Conservation (phyloP, 2,888 invertebrate genomes). For the Pachycephus smyrnensis region DNA sequence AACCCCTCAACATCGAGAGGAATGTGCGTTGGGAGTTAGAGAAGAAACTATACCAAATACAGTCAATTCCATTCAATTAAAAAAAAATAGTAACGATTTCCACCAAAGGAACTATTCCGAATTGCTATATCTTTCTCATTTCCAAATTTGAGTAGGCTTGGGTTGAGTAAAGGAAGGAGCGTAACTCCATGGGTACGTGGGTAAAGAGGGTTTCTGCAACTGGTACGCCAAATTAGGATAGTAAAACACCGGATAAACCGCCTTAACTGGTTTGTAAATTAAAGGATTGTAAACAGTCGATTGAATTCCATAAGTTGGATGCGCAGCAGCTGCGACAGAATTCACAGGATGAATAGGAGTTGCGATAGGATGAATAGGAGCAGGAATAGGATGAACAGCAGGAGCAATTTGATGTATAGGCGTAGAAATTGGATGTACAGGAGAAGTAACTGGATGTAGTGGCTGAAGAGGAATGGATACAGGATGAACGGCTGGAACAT, state of each 20-base stretch:
- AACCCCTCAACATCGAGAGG: constrained; percentile 29
- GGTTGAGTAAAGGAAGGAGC: constrained; percentile 50
- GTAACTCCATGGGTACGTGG: constrained; percentile 56
- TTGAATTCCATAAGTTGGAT: constrained; percentile 52
- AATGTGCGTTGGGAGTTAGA: constrained; percentile 14
- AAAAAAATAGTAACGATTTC: constrained; percentile 1
- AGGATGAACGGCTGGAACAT: constrained; percentile 35
- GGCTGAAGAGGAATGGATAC: constrained; percentile 33
- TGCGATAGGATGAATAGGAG: constrained; percentile 24
- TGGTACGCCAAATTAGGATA: constrained; percentile 49
- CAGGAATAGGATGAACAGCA: constrained; percentile 24
- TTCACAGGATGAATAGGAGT: constrained; percentile 36
- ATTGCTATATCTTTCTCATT: constrained; percentile 31
- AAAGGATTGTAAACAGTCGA: constrained; percentile 44
- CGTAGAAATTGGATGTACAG: constrained; percentile 25
- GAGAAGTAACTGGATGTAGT: constrained; percentile 28
- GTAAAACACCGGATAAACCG: constrained; percentile 57
- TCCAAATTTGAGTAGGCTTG: constrained; percentile 52
- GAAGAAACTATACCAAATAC: not conserved
- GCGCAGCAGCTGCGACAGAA: constrained; percentile 32
- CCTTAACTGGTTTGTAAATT: constrained; percentile 55
- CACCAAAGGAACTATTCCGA: not conserved
- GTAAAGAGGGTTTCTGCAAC: constrained; percentile 45
- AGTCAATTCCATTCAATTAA: not conserved
- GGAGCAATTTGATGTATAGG: constrained; percentile 25